Evolutionary conservation across 2,113 vertebrate genomes (phyloP), one percentile per base, ranked within the genome.

Genomic region (Polypterus senegalus): DNA sequence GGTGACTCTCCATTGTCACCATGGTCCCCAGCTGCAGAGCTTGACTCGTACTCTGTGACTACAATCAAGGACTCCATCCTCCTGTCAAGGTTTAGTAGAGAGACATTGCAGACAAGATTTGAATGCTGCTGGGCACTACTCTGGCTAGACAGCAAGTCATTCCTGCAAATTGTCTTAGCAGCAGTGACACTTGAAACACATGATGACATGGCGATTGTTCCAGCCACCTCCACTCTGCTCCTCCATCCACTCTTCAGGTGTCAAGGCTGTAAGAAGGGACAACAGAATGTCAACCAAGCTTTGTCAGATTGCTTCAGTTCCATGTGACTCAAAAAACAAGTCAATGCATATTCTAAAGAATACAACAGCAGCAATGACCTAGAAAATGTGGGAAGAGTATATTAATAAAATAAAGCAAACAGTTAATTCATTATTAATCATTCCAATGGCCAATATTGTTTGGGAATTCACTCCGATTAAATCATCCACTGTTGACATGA

Each of bases 51-150:
- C 73, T 97, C 92, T 0, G 92, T 91, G 63, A 94, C 90, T 77
- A 94, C 91, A 0, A 93, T 92, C 68, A 94, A 83, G 5, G 95
- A 95, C 77, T 94, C 94, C 92, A 97, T 97, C 75, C 82, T 64
- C 68, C 65, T 7, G 62, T 57, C 66, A 57, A 78, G 60, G 71
- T 74, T 90, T 76, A 88, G 69, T 4, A 74, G 67, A 0, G 59
- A 82, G 63, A 74, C 72, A 65, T 71, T 62, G 70, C 61, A 76
- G 62, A 71, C 71, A 3, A 57, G 68, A 53, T 70, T 54, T 3
- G 78, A 58, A 57, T 79, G 75, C 76, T 77, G 75, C 73, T 69
- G 76, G 72, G 63, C 45, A 6, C 49, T 58, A 56, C 67, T 44
- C 70, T 71, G 71, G 27, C 27, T 27, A 27, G 27, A 27, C 27